Base-by-base conservation (phyloP, 2,888 invertebrate genomes). In the Ethmia dodecea region DNA sequence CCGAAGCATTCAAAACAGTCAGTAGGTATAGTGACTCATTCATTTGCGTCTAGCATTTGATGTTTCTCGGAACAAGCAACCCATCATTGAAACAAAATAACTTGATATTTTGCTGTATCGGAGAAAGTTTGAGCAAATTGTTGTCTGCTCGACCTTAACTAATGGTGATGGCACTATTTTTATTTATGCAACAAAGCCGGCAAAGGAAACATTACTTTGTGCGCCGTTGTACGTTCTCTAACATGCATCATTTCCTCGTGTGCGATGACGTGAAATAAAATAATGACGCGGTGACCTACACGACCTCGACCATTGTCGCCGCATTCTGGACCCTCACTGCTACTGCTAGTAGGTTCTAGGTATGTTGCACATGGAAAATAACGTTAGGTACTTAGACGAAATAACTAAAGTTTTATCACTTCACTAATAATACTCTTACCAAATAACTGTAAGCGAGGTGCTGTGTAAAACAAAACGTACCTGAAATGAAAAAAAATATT, bases 281-380 rank as follows among this genome's bases (percentile, higher is more conserved):
- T 26, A 11, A 26, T 10, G n/a, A 26, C 26, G 45, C 37, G 30
- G 46, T 53, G 56, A 60, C 56, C 56, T 40, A 29, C 24, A 28
- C 42, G 59, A 64, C 60, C 60, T 57, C 49, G 46, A 51, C 42
- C 44, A 42, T 43, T 16, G 47, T 49, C 63, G 50, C 52, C 53
- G 55, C 65, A 71, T 71, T 69, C 66, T 62, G 65, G 58, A 63
- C 59, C 59, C 60, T 53, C 41, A 54, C 56, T 54, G 44, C 49
- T 28, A 34, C 14, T 25, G 28, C 41, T 33, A 43, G 40, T 43
- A n/a, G n/a, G n/a, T n/a, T n/a, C n/a, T n/a, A n/a, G n/a, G n/a
- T n/a, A n/a, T n/a, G n/a, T n/a, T n/a, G n/a, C n/a, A n/a, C n/a
- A n/a, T n/a, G n/a, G n/a, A n/a, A n/a, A n/a, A n/a, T n/a, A n/a